Base-by-base conservation (phyloP, 2,113 vertebrate genomes). In the Chloroceryle aenea region DNA sequence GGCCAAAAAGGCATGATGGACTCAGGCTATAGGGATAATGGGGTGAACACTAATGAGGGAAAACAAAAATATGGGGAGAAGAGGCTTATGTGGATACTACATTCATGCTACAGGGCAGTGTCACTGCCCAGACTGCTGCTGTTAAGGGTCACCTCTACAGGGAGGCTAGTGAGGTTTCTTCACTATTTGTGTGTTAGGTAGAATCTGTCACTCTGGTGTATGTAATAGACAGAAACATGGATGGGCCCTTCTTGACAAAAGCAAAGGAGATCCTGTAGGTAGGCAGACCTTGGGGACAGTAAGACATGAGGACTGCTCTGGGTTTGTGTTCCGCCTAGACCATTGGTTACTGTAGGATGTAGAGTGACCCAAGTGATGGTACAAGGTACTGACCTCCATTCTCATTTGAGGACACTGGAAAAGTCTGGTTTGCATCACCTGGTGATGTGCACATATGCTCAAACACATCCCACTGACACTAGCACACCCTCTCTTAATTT, bases 381-480 rank as follows among this genome's bases (percentile, higher is more conserved):
- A 42, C 14, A 73, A 73, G 9, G 19, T 38, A 58, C 18, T 40
- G 27, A 4, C 8, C 40, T 68, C 18, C 14, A 18, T 29, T 42
- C 25, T 85, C 30, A 17, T 29, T 66, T 3, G 4, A 89, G 30
- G 16, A 61, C 22, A 26, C 23, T 40, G 48, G n/a, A 43, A 61
- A 47, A 12, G 3, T n/a, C 38, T 38, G 9, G 7, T 52, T 23
- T 9, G 6, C 13, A 59, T 8, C 8, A 53, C 10, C 14, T 45
- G 12, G 14, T 47, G 14, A 2, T 18, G 13, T 21, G 27, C 14
- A 36, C 9, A 38, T 0, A 0, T 13, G 17, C 19, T 75, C 18
- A 66, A 40, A 61, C 14, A 40, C 14, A n/a, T 17, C 7, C 14
- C 43, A 25, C 18, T 23, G n/a, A 75, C 27, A 38, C 6, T 14